Evolutionary conservation across 2,888 invertebrate species (phyloP), one percentile per base, ranked within the genome.

Genomic region (Atherix ibis): DNA sequence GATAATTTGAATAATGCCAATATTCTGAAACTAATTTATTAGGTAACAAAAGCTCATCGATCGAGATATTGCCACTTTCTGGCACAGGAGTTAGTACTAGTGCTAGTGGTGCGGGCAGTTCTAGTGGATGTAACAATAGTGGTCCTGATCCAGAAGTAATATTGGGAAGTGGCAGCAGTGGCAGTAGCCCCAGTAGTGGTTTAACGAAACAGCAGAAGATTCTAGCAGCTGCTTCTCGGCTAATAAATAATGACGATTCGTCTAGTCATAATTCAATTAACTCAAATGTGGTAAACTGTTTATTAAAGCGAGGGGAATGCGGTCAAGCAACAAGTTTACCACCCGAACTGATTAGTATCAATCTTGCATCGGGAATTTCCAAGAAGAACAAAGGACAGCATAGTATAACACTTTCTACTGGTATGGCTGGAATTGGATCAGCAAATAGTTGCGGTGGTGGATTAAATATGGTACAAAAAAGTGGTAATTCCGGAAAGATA

Each of bases 11-110:
- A 39, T 37, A 54, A 53, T 37, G 54, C 57, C 36, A 58, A 59
- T 43, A 56, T 58, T 14, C 38, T 59, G 3, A 59, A 59, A 40
- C 54, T 10, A 60, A 59, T 44, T 37, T 60, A 15, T 40, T 57
- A 16, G 36, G 28, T 12, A 18, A 27, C 13, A 39, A 41, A 33
- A 39, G 35, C 28, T 36, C 36, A 8, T 34, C 53, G 0, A 50
- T 58, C 18, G 60, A 60, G 40, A 53, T 59, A 18, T 38, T 58
- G 22, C 53, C 59, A 5, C 45, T 59, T 2, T 38, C 33, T 12
- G 37, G 27, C 32, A 38, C 5, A 34, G 33, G 13, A 37, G 29
- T 4, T 26, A 26, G 12, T 13, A n/a, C n/a, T n/a, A n/a, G n/a
- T n/a, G n/a, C n/a, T n/a, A n/a, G n/a, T n/a, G 17, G 18, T 18